Percentiles rank a stretch among this genome's conserved stretches.
phyloP scores from a whole-genome alignment of 92 coral and sea anemone species.

The Zoanthus solanderi region DNA sequence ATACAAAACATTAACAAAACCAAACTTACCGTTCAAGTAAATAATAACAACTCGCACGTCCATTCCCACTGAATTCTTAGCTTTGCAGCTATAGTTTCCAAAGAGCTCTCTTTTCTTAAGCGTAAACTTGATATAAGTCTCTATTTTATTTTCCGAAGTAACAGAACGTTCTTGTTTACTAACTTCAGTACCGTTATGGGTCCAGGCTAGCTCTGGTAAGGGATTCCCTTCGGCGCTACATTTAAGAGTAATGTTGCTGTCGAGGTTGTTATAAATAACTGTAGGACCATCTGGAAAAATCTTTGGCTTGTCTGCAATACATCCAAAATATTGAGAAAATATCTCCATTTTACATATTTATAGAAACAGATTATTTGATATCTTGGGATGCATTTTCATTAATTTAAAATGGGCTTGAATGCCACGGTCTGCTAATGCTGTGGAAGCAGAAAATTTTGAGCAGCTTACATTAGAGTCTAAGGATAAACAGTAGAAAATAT shows the following conservation, averaged over 20 bases:
- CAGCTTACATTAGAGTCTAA: no score
- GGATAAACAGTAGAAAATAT: no score
- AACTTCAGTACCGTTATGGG: background rate
- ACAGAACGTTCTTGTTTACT: background rate
- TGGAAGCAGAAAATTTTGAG: no score
- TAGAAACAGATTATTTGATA: no score
- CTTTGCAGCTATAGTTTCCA: conserved; percentile 33
- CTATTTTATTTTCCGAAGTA: background rate
- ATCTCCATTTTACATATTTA: no score
- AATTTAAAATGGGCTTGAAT: no score
- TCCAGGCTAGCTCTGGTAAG: background rate
- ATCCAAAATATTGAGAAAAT: background rate
- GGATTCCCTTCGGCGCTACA: conserved; percentile 37
- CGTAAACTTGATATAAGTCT: background rate
- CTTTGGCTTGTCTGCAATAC: conserved; percentile 30
- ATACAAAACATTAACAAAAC: no score
- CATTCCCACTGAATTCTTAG: background rate
- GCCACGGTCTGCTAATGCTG: no score
- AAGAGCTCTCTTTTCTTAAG: background rate
- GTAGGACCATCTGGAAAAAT: background rate
- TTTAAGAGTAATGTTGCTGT: conserved; percentile 22
- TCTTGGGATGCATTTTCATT: no score
- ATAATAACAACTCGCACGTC: background rate
- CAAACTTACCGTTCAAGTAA: no score
- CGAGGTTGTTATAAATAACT: background rate